Evolutionary conservation across 2,113 vertebrate genomes (phyloP).

Genomic region (Sphyrna mokarran): DNA sequence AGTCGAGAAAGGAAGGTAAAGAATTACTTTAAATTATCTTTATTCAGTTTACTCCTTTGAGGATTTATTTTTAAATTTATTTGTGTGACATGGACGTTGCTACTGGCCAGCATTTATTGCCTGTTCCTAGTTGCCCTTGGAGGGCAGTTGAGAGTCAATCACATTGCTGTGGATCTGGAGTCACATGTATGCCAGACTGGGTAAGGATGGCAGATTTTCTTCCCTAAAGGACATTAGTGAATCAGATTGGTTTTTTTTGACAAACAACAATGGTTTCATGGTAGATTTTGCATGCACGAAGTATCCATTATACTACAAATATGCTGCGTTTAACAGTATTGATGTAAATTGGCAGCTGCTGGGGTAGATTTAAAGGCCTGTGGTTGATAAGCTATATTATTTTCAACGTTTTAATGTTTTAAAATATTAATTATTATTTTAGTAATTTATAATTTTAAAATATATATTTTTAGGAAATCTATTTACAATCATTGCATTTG

Average conservation of each 20-base stretch:
- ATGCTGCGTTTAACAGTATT: not conserved
- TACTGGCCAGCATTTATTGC: too few species aligned
- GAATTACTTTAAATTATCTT: conserved; percentile 19
- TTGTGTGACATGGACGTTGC: too few species aligned
- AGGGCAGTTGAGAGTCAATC: too few species aligned
- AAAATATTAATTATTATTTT: not conserved
- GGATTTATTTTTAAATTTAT: too few species aligned
- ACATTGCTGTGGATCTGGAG: too few species aligned
- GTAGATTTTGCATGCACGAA: not conserved
- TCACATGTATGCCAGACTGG: too few species aligned
- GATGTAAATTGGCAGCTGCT: not conserved
- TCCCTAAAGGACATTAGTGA: too few species aligned
- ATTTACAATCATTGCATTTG: not conserved
- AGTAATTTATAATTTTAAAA: not conserved
- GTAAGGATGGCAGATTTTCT: too few species aligned
- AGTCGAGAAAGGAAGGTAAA: conserved; percentile 87
- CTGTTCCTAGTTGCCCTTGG: too few species aligned
- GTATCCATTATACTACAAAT: not conserved
- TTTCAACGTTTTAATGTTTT: not conserved
- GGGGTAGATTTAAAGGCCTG: not conserved
- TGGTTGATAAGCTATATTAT: not conserved
- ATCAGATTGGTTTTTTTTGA: too few species aligned
- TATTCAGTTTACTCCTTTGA: not conserved
- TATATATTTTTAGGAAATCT: not conserved
- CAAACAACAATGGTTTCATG: too few species aligned